phyloP scores from a whole-genome alignment of 1,140 invertebrate genomes.

The Geopemphigus sp. region DNA sequence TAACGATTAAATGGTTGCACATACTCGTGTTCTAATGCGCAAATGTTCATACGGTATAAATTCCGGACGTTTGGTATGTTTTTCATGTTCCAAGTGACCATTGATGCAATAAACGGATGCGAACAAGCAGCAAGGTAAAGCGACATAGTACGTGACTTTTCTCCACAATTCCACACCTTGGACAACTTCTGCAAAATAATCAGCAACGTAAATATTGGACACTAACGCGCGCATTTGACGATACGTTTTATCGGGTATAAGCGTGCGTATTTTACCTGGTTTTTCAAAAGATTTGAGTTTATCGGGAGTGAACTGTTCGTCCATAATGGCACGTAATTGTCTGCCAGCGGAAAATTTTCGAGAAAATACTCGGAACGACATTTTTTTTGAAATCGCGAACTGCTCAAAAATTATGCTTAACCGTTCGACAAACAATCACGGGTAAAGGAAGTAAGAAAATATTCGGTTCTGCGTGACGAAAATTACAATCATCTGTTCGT shows the following conservation, averaged over 20 bases:
- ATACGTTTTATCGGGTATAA: too few species aligned
- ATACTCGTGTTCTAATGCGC: conserved; percentile 54
- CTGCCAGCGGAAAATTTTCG: conserved; percentile 18
- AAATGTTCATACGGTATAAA: conserved; percentile 64
- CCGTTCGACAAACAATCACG: too few species aligned
- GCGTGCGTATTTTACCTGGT: background rate
- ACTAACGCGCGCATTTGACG: too few species aligned
- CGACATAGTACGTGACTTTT: conserved; percentile 6
- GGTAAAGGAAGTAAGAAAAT: background rate
- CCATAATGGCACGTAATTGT: conserved; percentile 7
- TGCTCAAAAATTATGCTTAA: background rate
- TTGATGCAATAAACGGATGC: conserved; percentile 25
- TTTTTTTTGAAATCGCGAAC: background rate
- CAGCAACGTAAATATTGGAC: too few species aligned
- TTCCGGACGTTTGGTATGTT: conserved; percentile 54
- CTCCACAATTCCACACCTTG: conserved; percentile 24
- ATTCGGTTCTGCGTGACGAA: background rate
- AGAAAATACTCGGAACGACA: conserved; percentile 5
- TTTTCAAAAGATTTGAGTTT: background rate
- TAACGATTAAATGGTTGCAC: background rate
- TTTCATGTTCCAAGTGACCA: conserved; percentile 42
- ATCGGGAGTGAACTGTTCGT: conserved; percentile 24
- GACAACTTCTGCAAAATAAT: background rate
- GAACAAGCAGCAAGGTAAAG: background rate
- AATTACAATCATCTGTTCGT: conserved; percentile 10